Percentiles rank a stretch among this genome's conserved stretches.
phyloP scores from a whole-genome alignment of 2,888 invertebrate species.

The Notodonta dromedarius region DNA sequence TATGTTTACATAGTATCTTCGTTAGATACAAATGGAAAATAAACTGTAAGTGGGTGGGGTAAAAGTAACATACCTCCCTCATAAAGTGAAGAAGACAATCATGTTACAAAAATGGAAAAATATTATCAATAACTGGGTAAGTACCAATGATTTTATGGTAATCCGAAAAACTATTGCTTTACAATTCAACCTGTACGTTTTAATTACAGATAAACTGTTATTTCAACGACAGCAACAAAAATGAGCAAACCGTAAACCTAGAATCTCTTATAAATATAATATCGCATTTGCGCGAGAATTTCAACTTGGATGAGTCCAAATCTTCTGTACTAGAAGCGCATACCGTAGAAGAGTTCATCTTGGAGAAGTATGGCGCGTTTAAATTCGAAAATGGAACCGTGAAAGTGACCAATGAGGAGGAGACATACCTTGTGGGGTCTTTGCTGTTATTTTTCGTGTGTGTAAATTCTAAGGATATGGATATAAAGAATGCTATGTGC shows the following conservation, averaged over 20 bases:
- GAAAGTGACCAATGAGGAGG: slow-evolving; percentile 56
- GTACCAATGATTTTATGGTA: slow-evolving; percentile 7
- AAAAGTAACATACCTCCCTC: slow-evolving; percentile 18
- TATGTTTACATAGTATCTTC: slow-evolving; percentile 40
- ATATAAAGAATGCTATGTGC: slow-evolving; percentile 83
- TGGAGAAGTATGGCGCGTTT: slow-evolving; percentile 80
- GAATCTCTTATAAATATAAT: slow-evolving; percentile 66
- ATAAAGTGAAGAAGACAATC: slow-evolving; percentile 34
- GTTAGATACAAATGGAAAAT: slow-evolving; percentile 22
- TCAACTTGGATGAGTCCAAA: slow-evolving; percentile 71
- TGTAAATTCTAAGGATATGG: slow-evolving; percentile 79
- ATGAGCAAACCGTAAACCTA: slow-evolving; percentile 50
- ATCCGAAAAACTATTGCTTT: neutral
- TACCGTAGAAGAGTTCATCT: slow-evolving; percentile 67
- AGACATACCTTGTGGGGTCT: slow-evolving; percentile 75
- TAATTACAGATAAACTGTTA: slow-evolving; percentile 77
- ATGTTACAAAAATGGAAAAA: slow-evolving; percentile 76
- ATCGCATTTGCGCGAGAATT: slow-evolving; percentile 68
- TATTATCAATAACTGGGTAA: slow-evolving; percentile 77
- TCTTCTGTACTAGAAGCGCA: slow-evolving; percentile 69
- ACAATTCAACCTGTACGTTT: neutral
- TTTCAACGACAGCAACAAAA: slow-evolving; percentile 53
- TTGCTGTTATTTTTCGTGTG: slow-evolving; percentile 80
- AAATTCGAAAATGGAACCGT: slow-evolving; percentile 66
- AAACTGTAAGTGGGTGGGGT: slow-evolving; percentile 5